A percentile compares a stretch with the other conserved stretches of the same genome.
phyloP scores from a whole-genome alignment of 2,888 invertebrate genomes.

The Seira ritae region DNA sequence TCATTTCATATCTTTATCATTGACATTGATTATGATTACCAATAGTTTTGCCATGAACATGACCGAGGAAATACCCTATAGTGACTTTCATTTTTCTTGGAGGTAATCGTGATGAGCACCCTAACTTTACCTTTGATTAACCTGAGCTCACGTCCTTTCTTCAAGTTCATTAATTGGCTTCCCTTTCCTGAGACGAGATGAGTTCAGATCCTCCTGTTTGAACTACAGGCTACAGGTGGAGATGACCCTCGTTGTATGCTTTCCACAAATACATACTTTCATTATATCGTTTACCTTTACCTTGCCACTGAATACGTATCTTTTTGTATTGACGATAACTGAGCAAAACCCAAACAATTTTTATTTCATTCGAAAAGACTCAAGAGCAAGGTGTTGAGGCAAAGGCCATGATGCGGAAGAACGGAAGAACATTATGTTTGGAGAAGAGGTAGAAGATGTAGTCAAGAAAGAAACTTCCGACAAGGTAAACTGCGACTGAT shows the following conservation, averaged over 20 bases:
- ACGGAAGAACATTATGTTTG: neutral
- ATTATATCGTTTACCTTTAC: constrained; percentile 34
- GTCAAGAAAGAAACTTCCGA: constrained; percentile 28
- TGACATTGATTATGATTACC: constrained; percentile 10
- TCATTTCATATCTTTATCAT: neutral
- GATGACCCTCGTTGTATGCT: no score
- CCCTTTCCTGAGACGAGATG: neutral
- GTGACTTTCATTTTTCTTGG: constrained; percentile 16
- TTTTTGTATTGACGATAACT: neutral
- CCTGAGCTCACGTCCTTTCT: neutral
- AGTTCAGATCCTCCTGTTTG: neutral
- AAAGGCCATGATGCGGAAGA: neutral
- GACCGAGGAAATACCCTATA: neutral
- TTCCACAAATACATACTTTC: no score
- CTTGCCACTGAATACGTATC: constrained; percentile 4
- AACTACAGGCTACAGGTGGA: neutral
- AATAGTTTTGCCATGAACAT: constrained; percentile 11
- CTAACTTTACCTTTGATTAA: neutral
- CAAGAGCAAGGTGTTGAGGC: neutral
- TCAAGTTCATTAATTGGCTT: constrained; percentile 13
- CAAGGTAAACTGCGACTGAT: neutral
- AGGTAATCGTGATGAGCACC: neutral
- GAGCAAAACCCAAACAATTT: neutral
- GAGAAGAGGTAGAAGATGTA: constrained; percentile 23
- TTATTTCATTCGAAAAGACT: no score